Evolutionary conservation across 2,888 invertebrate genomes (phyloP).

Genomic region (Drosophila flavopinicola): DNA sequence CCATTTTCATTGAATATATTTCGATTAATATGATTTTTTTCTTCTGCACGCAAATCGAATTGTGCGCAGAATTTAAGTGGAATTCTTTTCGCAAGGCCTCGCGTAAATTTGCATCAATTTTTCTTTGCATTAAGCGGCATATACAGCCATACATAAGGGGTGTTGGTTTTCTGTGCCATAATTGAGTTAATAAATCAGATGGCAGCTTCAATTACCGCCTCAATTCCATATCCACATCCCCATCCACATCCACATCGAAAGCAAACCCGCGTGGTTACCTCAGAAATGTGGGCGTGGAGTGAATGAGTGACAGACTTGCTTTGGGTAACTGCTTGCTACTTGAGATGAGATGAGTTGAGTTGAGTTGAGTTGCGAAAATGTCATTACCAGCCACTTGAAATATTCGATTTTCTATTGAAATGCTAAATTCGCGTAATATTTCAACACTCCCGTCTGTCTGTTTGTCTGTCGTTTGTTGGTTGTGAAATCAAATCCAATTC

Average conservation of each 20-base stretch:
- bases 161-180: constrained; percentile 46
- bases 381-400: constrained; percentile 78
- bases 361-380: no score
- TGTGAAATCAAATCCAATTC: constrained; percentile 35
- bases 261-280: constrained; percentile 54
- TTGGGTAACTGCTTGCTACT: constrained; percentile 36
- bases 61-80: constrained; percentile 67
- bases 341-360: no score
- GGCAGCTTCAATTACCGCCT: constrained; percentile 70
- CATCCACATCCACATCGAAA: no score
- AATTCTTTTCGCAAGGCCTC: constrained; percentile 41
- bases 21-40: constrained; percentile 54
- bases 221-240: constrained; percentile 16
- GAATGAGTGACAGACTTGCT: constrained; percentile 36
- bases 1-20: constrained; percentile 48
- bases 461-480: constrained; percentile 11
- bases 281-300: constrained; percentile 47
- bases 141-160: constrained; percentile 1
- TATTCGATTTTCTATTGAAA: constrained; percentile 77
- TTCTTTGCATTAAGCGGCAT: constrained; percentile 60
- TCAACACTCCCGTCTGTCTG: constrained; percentile 40
- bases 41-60: constrained; percentile 61
- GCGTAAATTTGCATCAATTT: constrained; percentile 73
- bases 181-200: constrained; percentile 79
- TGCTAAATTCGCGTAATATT: constrained; percentile 76